Conservation (phyloP, 2,888 invertebrate species). For the Augochlorella aurata region DNA sequence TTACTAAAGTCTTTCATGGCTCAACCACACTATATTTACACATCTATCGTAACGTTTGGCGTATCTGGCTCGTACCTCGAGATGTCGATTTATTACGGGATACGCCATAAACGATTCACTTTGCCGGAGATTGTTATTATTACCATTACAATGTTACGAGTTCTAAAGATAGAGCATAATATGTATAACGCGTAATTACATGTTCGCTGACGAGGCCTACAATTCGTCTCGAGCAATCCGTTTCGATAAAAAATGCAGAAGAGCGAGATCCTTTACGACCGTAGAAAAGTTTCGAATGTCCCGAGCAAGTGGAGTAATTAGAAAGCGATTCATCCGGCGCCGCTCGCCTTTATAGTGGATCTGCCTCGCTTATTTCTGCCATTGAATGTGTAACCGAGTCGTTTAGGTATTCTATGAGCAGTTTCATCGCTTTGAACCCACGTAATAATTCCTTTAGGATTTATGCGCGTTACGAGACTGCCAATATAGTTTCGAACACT, state of each 20-base stretch:
- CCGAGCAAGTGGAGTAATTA: too few species aligned
- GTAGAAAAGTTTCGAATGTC: background rate
- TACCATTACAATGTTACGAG: background rate
- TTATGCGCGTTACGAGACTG: background rate
- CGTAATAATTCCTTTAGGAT: background rate
- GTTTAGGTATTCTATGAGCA: background rate
- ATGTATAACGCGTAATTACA: background rate
- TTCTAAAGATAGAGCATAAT: background rate
- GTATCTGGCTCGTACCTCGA: background rate
- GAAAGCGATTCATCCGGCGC: too few species aligned
- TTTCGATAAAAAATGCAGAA: too few species aligned
- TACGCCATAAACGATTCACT: background rate
- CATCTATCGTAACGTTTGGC: background rate
- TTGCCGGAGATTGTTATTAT: background rate
- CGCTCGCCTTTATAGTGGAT: background rate
- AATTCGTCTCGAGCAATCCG: background rate
- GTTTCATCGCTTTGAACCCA: background rate
- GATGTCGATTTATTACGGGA: conserved; percentile 1
- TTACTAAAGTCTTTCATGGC: background rate
- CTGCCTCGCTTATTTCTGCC: background rate
- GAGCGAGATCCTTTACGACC: background rate
- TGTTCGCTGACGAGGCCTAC: background rate
- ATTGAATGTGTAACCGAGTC: background rate
- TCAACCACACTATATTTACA: too few species aligned
- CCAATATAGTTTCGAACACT: background rate